Percentiles rank a stretch among this genome's conserved stretches.
Conservation (phyloP, 37 sponge, comb jelly and placozoan genomes). For the Cladorhizidae sp. region DNA sequence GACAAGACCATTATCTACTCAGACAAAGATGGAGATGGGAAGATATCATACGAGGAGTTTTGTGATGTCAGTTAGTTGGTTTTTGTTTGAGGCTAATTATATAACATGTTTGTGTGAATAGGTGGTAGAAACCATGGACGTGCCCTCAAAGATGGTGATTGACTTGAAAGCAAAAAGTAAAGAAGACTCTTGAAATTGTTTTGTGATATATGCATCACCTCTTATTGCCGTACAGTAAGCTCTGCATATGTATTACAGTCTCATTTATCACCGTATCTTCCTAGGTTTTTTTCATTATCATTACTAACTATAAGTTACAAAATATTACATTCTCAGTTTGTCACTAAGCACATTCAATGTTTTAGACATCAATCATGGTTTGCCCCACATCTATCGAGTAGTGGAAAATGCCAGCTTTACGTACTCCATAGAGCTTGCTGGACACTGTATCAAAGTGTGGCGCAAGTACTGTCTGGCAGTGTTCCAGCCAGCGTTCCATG, state of each 20-base stretch:
- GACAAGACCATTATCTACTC: slow-evolving; percentile 99
- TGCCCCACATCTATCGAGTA: not conserved
- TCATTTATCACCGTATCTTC: too few species aligned
- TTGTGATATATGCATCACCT: not conserved
- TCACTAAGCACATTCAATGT: not conserved
- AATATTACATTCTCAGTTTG: not conserved
- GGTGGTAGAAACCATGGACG: slow-evolving; percentile 79
- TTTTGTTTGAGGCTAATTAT: not conserved
- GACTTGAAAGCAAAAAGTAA: slow-evolving; percentile 27
- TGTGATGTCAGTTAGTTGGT: slow-evolving; percentile 61
- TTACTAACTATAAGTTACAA: not conserved
- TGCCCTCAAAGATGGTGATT: slow-evolving; percentile 76
- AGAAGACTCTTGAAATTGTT: not conserved
- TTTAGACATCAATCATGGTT: not conserved
- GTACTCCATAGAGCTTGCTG: not conserved
- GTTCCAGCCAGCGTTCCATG: slow-evolving; percentile 60
- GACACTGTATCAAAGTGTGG: slow-evolving; percentile 57
- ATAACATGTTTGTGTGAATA: not conserved
- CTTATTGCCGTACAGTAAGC: not conserved
- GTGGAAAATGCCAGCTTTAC: not conserved
- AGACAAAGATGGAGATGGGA: slow-evolving; percentile 98
- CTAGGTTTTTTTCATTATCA: not conserved
- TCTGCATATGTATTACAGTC: not conserved
- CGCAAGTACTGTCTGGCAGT: slow-evolving; percentile 43
- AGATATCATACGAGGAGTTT: slow-evolving; percentile 97